Evolutionary conservation across 2,888 invertebrate species (phyloP), one percentile per base, ranked within the genome.

Genomic region (Seira ritae): DNA sequence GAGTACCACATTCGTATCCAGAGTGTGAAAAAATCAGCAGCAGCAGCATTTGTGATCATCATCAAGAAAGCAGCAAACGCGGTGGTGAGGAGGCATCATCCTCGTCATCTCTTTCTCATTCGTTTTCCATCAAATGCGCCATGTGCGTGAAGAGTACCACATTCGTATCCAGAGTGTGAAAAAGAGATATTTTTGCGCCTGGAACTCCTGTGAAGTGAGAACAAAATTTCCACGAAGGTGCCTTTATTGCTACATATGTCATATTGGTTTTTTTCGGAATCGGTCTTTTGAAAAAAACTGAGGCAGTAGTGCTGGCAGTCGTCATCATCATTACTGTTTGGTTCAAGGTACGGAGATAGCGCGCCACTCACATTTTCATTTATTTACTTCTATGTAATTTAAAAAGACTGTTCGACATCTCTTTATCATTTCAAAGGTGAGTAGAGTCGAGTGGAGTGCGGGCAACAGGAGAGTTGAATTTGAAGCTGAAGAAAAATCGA

Each of bases 101-200:
- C 23, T 23, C 50, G 50, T 71, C 71, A 65, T 74, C 24, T 70
- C 66, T 70, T 50, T 66, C 70, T 50, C 75, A 67, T 75, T 75
- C 19, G 19, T 74, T 74, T 80, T 74, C 55, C 60, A 72, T 69
- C 73, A 73, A 65, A 65, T 80, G 69, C 62, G 31, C 55, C 55
- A 42, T 70, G 20, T 70, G 23, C 19, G 55, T 37, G 55, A 23
- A 60, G 42, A 65, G 69, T 6, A 37, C 20, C 67, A 22, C 67
- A 20, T 66, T 23, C 20, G 20, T 17, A 17, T 19, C n/a, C 22
- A 66, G 22, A 23, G 22, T n/a, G n/a, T n/a, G n/a, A n/a, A n/a
- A n/a, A n/a, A n/a, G n/a, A n/a, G n/a, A n/a, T n/a, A n/a, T n/a
- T n/a, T n/a, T n/a, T n/a, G n/a, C n/a, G n/a, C n/a, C n/a, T n/a